These are phyloP conservation scores for Catharus minimus DNA, from an alignment of 2,113 vertebrate species.

Conservation along the genomic window DNA sequence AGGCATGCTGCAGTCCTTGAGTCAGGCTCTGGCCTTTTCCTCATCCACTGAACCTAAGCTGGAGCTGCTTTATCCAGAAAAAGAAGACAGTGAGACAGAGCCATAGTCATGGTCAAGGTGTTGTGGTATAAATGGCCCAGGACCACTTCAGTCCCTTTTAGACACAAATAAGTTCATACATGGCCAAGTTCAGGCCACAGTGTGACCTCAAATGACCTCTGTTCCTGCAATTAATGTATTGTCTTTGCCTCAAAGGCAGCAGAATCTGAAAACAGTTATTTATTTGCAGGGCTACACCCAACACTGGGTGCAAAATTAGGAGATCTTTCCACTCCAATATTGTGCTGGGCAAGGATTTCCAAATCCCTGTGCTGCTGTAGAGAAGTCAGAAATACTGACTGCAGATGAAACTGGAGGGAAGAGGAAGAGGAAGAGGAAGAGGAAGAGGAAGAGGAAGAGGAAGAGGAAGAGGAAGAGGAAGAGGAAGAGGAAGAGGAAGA, in stretches of 20 bases:
- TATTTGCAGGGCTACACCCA: background rate
- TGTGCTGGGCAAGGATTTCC: background rate
- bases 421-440: accelerated
- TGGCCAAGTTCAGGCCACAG: background rate
- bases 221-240: background rate
- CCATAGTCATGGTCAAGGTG: background rate
- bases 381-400: background rate
- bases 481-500: accelerated
- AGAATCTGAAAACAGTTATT: background rate
- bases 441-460: background rate
- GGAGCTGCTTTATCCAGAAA: background rate
- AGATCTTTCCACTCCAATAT: background rate
- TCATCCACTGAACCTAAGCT: background rate
- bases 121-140: background rate
- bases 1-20: background rate
- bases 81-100: background rate
- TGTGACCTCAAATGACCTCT: background rate
- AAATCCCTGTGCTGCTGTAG: background rate
- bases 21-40: background rate
- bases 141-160: background rate
- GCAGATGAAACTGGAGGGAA: background rate
- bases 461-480: too few relatives aligned
- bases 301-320: background rate
- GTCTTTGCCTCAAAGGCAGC: background rate
- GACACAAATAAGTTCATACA: accelerated